Evolutionary conservation across 1,140 invertebrate species (phyloP).

Genomic region (Prorops nasuta): DNA sequence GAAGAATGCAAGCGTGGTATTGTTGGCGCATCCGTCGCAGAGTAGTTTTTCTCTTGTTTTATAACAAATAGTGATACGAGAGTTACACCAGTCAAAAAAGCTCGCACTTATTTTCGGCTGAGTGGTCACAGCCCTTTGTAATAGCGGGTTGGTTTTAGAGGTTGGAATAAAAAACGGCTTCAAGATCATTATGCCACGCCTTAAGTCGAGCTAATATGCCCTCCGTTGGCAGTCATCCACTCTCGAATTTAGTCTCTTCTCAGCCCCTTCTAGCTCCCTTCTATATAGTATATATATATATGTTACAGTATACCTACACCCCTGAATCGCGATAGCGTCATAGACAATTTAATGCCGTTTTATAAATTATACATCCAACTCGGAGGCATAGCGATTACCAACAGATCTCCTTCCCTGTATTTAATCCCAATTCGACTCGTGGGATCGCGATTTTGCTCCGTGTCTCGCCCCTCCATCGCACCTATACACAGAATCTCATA

Average conservation of each 20-base stretch:
- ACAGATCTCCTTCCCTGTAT: slow-evolving; percentile 19
- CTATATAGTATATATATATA: not conserved
- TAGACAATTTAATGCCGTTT: slow-evolving; percentile 53
- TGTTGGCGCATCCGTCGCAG: too few relatives aligned
- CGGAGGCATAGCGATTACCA: slow-evolving; percentile 31
- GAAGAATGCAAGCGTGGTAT: too few relatives aligned
- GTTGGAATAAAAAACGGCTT: too few relatives aligned
- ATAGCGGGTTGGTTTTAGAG: slow-evolving; percentile 45
- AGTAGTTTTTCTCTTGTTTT: too few relatives aligned
- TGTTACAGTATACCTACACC: not conserved
- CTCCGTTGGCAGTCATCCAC: slow-evolving; percentile 13
- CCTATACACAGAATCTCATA: too few relatives aligned
- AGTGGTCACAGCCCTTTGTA: slow-evolving; percentile 34
- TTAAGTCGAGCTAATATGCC: slow-evolving; percentile 58
- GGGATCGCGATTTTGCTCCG: not conserved
- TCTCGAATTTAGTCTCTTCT: not conserved
- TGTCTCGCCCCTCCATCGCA: too few relatives aligned
- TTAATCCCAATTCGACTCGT: slow-evolving; percentile 20
- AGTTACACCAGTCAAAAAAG: too few relatives aligned
- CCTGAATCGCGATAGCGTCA: not conserved
- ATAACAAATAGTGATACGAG: too few relatives aligned
- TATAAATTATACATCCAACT: slow-evolving; percentile 49
- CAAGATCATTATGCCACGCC: slow-evolving; percentile 52
- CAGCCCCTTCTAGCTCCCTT: not conserved
- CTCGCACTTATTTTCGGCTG: slow-evolving; percentile 52